A percentile compares a stretch with the other conserved stretches of the same genome.
phyloP scores from a whole-genome alignment of 2,797 vertebrate genomes.

The Meriones psammophilus region DNA sequence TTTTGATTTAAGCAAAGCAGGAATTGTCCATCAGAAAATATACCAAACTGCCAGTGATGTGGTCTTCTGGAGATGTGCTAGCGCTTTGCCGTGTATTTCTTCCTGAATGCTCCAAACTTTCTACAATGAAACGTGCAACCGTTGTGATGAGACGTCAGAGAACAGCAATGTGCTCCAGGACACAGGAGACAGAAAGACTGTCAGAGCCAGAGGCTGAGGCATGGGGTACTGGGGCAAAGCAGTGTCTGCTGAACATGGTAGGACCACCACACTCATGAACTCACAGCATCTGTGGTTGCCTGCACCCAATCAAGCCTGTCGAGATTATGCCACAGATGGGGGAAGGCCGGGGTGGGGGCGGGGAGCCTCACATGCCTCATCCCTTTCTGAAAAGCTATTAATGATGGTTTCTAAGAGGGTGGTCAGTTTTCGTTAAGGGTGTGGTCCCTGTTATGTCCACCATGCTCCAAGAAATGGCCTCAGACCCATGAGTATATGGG shows the following conservation, averaged over 20 bases:
- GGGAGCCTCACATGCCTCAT: background rate
- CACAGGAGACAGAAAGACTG: background rate
- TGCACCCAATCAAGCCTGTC: background rate
- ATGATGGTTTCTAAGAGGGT: background rate
- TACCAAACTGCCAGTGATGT: background rate
- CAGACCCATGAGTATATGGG: too few species aligned
- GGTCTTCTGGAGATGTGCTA: background rate
- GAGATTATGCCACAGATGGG: too few species aligned
- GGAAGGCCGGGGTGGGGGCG: too few species aligned
- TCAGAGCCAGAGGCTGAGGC: background rate
- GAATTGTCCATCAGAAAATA: conserved; percentile 19
- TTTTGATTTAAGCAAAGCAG: conserved; percentile 44
- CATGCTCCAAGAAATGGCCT: background rate
- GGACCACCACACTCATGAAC: too few species aligned
- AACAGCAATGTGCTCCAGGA: background rate
- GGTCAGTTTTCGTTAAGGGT: background rate
- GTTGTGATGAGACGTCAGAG: conserved; percentile 22
- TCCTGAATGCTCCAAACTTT: conserved; percentile 51
- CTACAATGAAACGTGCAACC: conserved; percentile 45
- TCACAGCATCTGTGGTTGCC: background rate
- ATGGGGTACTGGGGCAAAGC: background rate
- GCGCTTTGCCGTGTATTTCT: conserved; percentile 45
- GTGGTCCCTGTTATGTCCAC: background rate
- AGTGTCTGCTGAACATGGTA: background rate
- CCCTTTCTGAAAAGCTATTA: background rate